phyloP scores from a whole-genome alignment of 2,113 vertebrate genomes.

The Chitala chitala region DNA sequence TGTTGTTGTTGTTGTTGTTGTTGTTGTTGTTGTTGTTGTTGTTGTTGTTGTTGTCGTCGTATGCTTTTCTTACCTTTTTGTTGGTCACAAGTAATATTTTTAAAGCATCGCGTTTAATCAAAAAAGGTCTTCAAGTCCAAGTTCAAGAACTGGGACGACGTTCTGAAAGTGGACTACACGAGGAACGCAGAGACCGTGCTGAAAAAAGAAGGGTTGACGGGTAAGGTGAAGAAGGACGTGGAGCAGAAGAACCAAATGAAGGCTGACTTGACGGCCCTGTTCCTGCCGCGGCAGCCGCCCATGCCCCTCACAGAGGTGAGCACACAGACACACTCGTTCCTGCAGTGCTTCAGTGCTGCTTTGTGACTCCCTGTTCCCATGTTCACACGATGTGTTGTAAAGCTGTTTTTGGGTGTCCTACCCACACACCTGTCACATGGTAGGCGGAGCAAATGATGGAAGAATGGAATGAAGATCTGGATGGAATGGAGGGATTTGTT shows the following conservation, averaged over 20 bases:
- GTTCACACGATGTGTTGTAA: background rate
- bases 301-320: conserved; percentile 84
- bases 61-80: no score
- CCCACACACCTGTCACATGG: conserved; percentile 11
- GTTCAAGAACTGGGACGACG: conserved; percentile 97
- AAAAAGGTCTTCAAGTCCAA: conserved; percentile 91
- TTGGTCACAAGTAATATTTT: no score
- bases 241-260: conserved; percentile 96
- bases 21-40: no score
- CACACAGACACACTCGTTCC: background rate
- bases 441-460: conserved; percentile 95
- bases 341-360: background rate
- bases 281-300: conserved; percentile 85
- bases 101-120: background rate
- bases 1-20: no score
- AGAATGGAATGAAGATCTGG: conserved; percentile 96
- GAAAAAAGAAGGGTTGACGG: conserved; percentile 63
- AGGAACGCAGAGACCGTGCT: conserved; percentile 82
- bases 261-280: conserved; percentile 89
- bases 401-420: background rate
- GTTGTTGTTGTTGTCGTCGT: no score
- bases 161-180: conserved; percentile 91
- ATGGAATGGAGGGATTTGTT: conserved; percentile 97
- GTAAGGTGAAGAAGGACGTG: conserved; percentile 85
- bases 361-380: background rate